Evolutionary conservation across 2,888 invertebrate species (phyloP), one percentile per base, ranked within the genome.

Genomic region (Galeopsomyia nigrocyanea): DNA sequence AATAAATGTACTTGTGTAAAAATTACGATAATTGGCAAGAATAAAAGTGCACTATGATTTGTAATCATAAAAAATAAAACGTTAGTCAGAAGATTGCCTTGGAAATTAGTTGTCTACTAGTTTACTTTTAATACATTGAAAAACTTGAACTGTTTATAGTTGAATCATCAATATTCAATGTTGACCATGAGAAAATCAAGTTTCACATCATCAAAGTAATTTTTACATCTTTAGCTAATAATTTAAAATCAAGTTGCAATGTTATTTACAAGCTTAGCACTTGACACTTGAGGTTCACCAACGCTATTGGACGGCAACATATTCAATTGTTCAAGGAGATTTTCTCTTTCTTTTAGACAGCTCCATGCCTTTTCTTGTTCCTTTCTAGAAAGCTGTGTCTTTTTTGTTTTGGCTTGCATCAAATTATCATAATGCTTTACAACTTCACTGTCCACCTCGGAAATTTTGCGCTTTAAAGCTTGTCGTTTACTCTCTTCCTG

Each of bases 361-460:
- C 79, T 71, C 90, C 92, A 91, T 10, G 94, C 94, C 83, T 92
- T 91, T 73, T 95, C 95, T 78, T 92, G 92, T 82, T 95, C 95
- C 80, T 94, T 94, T 79, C 92, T 91, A 46, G 92, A 92, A 5
- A 94, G 89, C 9, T 92, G 91, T 77, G 93, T 90, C 83, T 95
- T 94, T 85, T 95, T 95, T 82, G 94, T 93, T 79, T 95, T 94
- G 0, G 93, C 91, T 46, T 91, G 88, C 73, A 93, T 89, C 81
- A 96, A 91, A 82, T 93, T 94, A 80, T 95, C 93, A 82, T 96
- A 96, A 79, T 94, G 91, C 83, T 96, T 96, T 84, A 95, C 91
- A 73, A 90, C 89, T 84, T 93, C 93, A 82, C 90, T 89, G 82
- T 95, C 95, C 3, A 92, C 90, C 68, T 89, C 88, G 79, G 92